These are phyloP conservation scores for Bufotes viridis DNA, from an alignment of 2,797 vertebrate genomes.

Conservation along the genomic window DNA sequence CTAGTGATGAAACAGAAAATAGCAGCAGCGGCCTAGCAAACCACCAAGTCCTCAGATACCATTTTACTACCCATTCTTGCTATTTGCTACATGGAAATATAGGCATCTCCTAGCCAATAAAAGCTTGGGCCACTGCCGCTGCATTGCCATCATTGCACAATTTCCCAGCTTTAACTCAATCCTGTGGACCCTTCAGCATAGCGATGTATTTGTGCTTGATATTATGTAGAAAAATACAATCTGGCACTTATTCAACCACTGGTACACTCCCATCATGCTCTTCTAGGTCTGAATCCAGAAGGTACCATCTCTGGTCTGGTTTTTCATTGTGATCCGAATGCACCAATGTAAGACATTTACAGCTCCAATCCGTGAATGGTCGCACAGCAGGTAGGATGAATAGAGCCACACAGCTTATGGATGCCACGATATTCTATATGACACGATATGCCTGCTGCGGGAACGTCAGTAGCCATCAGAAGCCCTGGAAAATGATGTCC, in stretches of 20 bases:
- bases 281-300: constrained; percentile 67
- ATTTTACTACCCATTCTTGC: neutral
- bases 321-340: constrained; percentile 76
- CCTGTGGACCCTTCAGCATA: constrained; percentile 62
- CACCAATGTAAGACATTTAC: constrained; percentile 76
- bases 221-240: constrained; percentile 65
- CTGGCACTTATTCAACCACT: constrained; percentile 72
- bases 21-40: neutral
- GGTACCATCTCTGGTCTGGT: constrained; percentile 64
- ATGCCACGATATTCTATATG: constrained; percentile 75
- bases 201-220: constrained; percentile 75
- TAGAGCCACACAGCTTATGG: constrained; percentile 74
- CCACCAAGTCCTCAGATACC: neutral
- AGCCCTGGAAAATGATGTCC: constrained; percentile 76
- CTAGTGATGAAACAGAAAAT: neutral
- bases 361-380: constrained; percentile 75
- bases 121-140: constrained; percentile 52
- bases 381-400: constrained; percentile 74
- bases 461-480: constrained; percentile 73
- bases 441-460: constrained; percentile 76
- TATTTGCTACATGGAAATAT: constrained; percentile 65
- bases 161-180: constrained; percentile 70
- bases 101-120: constrained; percentile 64
- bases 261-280: constrained; percentile 60
- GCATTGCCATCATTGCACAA: constrained; percentile 69